A percentile compares a stretch with the other conserved stretches of the same genome.
These are phyloP conservation scores for Drosophila imparisetae DNA, from an alignment of 2,888 invertebrate genomes.

Conservation along the genomic window DNA sequence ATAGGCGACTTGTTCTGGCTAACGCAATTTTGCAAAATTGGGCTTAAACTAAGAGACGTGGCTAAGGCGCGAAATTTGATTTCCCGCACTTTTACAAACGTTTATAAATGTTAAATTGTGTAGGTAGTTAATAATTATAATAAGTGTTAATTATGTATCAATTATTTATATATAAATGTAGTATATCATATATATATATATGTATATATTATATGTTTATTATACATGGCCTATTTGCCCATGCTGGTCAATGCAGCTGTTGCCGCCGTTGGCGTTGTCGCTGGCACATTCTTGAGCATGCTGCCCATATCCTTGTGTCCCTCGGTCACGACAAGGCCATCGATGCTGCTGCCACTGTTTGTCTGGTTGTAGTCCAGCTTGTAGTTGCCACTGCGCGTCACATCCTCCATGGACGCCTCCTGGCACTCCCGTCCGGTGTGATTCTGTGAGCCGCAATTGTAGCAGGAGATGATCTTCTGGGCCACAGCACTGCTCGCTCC, in stretches of 20 bases:
- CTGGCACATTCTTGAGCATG: conserved; percentile 54
- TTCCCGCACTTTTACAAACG: conserved; percentile 73
- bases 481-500: conserved; percentile 46
- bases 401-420: conserved; percentile 96
- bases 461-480: conserved; percentile 88
- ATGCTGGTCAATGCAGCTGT: conserved; percentile 53
- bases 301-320: conserved; percentile 55
- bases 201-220: conserved; percentile 30
- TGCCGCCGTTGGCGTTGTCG: conserved; percentile 54
- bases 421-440: conserved; percentile 95
- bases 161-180: conserved; percentile 37
- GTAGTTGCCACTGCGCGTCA: conserved; percentile 90
- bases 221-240: conserved; percentile 62
- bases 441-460: conserved; percentile 94
- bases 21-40: conserved; percentile 63
- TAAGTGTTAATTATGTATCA: conserved; percentile 50
- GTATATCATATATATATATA: conserved; percentile 16
- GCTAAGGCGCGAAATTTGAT: conserved; percentile 81
- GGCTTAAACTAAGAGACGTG: conserved; percentile 74
- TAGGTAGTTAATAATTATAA: conserved; percentile 74
- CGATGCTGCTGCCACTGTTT: conserved; percentile 35
- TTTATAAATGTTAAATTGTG: conserved; percentile 67
- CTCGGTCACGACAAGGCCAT: conserved; percentile 23
- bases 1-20: conserved; percentile 55
- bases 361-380: conserved; percentile 87